Base-by-base conservation (phyloP, 2,113 vertebrate species). In the Leptobrachium ailaonicum region DNA sequence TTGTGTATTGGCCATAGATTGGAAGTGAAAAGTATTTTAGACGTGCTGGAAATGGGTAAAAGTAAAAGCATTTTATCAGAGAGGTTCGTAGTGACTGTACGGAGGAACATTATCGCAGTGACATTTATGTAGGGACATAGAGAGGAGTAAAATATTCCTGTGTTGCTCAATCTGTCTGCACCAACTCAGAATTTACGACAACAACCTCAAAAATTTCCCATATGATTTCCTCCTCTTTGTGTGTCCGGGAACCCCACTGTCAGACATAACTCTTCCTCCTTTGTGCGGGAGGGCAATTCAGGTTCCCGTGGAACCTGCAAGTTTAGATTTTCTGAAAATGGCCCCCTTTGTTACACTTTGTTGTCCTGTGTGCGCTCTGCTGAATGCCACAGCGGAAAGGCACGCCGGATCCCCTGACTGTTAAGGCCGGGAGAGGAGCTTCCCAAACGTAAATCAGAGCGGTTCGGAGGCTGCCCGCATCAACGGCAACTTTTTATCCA, bases 371-470 rank as follows among this genome's bases (percentile, higher is more conserved):
- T 73, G 77, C 9, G 43, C 20, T 60, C 20, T 62, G 41, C n/a
- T 79, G 68, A 63, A 79, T 63, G 68, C 67, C 12, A 32, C 67
- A 73, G 69, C 70, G 69, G 77, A 79, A 73, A 62, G 71, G 41
- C 69, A n/a, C 66, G 12, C 71, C 75, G 2, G n/a, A 58, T 60
- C 43, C 45, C 74, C 4, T 3, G 2, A 42, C 13, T 56, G 50
- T 11, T 64, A 44, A 1, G 2, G 43, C 64, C 9, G 71, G 62
- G 72, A 44, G 67, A 72, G 45, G 64, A 56, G 83, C 82, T 85
- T 86, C 83, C 74, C 82, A 86, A 82, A 77, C 87, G 85, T 90
- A 88, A 88, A 90, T 89, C 86, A 87, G 73, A 70, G 50, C 42
- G 13, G n/a, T 20, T 40, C 4, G 50, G 77, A 42, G 45, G 14